Percentiles rank a stretch among this genome's conserved stretches.
Evolutionary conservation across 2,888 invertebrate genomes (phyloP).

Genomic region (Acanthoscelides obtectus): DNA sequence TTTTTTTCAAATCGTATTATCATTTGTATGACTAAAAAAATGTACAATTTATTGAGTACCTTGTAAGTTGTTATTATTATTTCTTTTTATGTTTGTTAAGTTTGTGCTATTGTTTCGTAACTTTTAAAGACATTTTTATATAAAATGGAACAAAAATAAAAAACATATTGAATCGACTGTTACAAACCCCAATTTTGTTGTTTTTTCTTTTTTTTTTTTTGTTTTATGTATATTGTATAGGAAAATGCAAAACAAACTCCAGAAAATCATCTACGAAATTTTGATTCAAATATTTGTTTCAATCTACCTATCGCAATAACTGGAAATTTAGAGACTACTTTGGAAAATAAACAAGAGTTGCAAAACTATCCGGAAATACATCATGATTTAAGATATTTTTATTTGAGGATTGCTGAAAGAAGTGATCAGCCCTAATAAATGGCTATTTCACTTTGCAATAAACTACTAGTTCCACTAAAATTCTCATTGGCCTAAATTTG

Average conservation of each 20-base stretch:
- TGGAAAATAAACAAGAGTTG: too few relatives aligned
- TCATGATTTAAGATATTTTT: too few relatives aligned
- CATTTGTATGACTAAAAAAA: constrained; percentile 22
- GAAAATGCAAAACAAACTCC: background rate
- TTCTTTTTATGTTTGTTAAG: constrained; percentile 22
- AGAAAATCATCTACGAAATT: background rate
- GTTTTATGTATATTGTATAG: background rate
- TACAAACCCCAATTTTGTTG: constrained; percentile 37
- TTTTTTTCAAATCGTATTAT: constrained; percentile 26
- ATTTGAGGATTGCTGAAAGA: too few relatives aligned
- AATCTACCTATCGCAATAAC: too few relatives aligned
- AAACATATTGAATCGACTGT: constrained; percentile 33
- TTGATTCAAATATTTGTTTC: too few relatives aligned
- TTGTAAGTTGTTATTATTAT: constrained; percentile 18
- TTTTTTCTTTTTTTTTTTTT: background rate
- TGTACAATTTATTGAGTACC: constrained; percentile 24
- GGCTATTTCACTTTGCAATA: too few relatives aligned
- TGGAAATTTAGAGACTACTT: too few relatives aligned
- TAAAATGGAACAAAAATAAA: constrained; percentile 15
- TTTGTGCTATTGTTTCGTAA: constrained; percentile 18
- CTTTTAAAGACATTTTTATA: constrained; percentile 19
- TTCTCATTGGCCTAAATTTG: background rate
- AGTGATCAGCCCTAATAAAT: too few relatives aligned
- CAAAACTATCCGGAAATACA: too few relatives aligned
- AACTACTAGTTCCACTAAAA: too few relatives aligned